A percentile compares a stretch with the other conserved stretches of the same genome.
Conservation (phyloP, 2,113 vertebrate species). For the Pyxicephalus adspersus region DNA sequence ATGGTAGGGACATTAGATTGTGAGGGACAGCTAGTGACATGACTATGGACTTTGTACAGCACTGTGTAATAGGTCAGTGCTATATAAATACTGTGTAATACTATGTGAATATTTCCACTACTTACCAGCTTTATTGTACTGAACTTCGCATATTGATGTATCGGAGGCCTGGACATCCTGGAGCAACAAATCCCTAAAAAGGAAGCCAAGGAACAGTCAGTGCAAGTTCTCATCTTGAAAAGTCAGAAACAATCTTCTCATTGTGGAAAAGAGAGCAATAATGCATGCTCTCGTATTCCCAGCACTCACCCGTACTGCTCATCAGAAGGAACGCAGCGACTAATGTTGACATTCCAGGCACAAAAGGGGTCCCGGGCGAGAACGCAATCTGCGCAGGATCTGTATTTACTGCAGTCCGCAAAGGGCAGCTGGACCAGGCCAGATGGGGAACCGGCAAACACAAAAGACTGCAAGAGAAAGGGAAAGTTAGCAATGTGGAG, state of each 20-base stretch:
- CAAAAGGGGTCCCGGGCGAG: conserved; percentile 93
- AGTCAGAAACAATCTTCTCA: not conserved
- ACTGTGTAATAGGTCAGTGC: not conserved
- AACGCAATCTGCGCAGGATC: conserved; percentile 87
- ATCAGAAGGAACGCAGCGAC: conserved; percentile 81
- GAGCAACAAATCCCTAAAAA: conserved; percentile 67
- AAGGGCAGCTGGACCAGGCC: conserved; percentile 89
- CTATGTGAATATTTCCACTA: too few relatives aligned
- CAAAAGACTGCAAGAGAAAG: conserved; percentile 77
- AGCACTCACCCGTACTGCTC: conserved; percentile 77
- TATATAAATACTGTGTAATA: too few relatives aligned
- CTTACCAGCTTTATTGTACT: conserved; percentile 70
- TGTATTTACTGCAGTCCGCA: conserved; percentile 90
- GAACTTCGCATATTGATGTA: conserved; percentile 63
- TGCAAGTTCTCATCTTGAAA: not conserved
- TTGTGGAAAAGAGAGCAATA: not conserved
- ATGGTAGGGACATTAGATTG: too few relatives aligned
- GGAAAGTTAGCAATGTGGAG: not conserved
- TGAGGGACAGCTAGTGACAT: too few relatives aligned
- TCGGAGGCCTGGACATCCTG: conserved; percentile 66
- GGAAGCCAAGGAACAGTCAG: not conserved
- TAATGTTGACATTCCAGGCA: conserved; percentile 86
- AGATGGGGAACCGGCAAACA: conserved; percentile 88
- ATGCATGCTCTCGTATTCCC: not conserved
- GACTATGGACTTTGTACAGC: too few relatives aligned